These are phyloP conservation scores for Chondrilla cf. caribensis DNA, from an alignment of 37 sponge, comb jelly and placozoan genomes.

Conservation along the genomic window DNA sequence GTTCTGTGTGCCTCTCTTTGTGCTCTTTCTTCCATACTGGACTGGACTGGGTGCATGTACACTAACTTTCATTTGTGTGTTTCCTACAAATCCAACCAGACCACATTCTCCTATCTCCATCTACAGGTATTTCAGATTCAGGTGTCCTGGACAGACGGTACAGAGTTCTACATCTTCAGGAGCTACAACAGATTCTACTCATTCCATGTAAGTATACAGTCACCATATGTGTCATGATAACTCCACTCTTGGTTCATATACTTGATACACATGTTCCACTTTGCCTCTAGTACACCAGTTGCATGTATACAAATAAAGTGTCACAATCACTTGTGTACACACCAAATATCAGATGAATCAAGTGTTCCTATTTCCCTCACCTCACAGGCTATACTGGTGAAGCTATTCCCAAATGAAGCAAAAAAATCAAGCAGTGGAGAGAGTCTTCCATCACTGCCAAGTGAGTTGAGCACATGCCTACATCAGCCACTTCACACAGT, in stretches of 20 bases:
- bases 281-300: too few species aligned
- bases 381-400: constrained; percentile 44
- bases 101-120: too few species aligned
- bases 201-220: constrained; percentile 49
- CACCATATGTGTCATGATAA: too few species aligned
- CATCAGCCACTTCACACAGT: not conserved
- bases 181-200: constrained; percentile 78
- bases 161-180: constrained; percentile 60
- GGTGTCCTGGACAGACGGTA: constrained; percentile 66
- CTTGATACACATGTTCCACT: too few species aligned
- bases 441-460: constrained; percentile 42
- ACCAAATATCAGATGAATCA: too few species aligned
- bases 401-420: constrained; percentile 28
- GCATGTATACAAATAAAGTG: too few species aligned
- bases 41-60: too few species aligned
- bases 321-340: too few species aligned
- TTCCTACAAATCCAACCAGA: too few species aligned
- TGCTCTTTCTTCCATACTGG: not conserved
- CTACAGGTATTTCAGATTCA: constrained; percentile 72
- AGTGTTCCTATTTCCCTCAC: too few species aligned
- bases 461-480: constrained; percentile 22
- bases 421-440: not conserved
- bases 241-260: too few species aligned
- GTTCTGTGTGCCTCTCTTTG: not conserved
- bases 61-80: too few species aligned